Percentiles rank a stretch among this genome's conserved stretches.
Conservation (phyloP, 30 jellyfish, hydroid and myxozoan genomes). For the Rhopilema esculentum region DNA sequence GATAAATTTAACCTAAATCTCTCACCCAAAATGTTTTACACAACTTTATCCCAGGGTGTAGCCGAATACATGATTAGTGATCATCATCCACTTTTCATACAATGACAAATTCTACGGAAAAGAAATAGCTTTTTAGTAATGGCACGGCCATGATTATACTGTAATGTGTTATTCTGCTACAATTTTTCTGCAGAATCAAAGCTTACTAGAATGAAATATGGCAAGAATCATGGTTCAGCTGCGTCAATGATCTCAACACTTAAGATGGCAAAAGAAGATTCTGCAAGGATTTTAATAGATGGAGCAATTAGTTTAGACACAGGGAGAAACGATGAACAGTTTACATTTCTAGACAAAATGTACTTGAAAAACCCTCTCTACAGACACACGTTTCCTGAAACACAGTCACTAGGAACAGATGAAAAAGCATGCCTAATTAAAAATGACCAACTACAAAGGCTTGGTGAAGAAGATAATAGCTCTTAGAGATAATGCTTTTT, state of each 20-base stretch:
- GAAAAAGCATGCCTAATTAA: slow-evolving; percentile 24
- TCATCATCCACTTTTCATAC: no score
- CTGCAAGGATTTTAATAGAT: slow-evolving; percentile 18
- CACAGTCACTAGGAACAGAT: slow-evolving; percentile 50
- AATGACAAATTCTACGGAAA: no score
- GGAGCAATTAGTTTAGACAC: neutral
- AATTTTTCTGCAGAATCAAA: slow-evolving; percentile 43
- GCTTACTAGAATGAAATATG: slow-evolving; percentile 14
- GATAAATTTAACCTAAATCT: no score
- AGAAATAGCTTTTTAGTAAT: no score
- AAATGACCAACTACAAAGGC: slow-evolving; percentile 10
- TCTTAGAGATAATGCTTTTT: no score
- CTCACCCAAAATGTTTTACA: no score
- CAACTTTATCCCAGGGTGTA: no score
- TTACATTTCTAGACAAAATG: slow-evolving; percentile 39
- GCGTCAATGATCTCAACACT: slow-evolving; percentile 40
- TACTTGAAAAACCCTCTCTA: slow-evolving; percentile 43
- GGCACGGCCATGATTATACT: no score
- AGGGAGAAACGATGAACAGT: neutral
- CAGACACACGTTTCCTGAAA: slow-evolving; percentile 55
- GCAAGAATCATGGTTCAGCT: slow-evolving; percentile 19
- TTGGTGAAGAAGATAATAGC: neutral
- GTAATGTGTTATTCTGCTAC: no score
- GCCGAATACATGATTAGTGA: no score
- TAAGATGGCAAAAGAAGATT: slow-evolving; percentile 59